Evolutionary conservation across 2,113 vertebrate genomes (phyloP), one percentile per base, ranked within the genome.

Genomic region (Fulmarus glacialis): DNA sequence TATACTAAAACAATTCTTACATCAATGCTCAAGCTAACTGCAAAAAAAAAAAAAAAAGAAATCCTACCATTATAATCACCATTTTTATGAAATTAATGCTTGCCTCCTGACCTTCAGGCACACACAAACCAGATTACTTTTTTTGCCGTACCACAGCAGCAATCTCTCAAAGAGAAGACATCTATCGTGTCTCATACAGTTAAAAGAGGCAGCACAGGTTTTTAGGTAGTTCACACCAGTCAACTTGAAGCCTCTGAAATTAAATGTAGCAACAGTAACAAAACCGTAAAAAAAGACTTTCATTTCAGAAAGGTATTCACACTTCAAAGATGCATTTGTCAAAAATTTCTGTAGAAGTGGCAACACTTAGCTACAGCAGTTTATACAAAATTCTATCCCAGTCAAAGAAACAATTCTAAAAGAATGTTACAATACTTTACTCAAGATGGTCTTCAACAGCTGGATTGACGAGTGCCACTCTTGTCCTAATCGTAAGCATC

Each of bases 171-270:
- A 81, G 13, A 91, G 78, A 50, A 67, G 43, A 42, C 30, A 75
- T 59, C 79, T 50, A 38, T 80, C 82, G 43, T 6, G n/a, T 30
- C 81, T 85, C 48, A 10, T 1, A 9, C 43, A 87, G 52, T 19
- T 66, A 36, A 81, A 80, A 92, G 81, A 94, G 59, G 60, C 43
- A 95, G 77, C 58, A 66, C 23, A 71, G 87, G 75, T 75, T 92
- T 95, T 79, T 40, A 87, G 89, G 52, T 55, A 75, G 83, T 36
- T 96, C 81, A 93, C 0, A 1, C 67, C 86, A 93, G 24, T 77
- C 90, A 90, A 1, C 64, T n/a, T 24, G 43, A 97, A 85, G 56
- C 17, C 36, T 85, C 96, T 90, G 93, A 93, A 95, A 96, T 91
- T 34, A 90, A 82, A 82, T 0, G 42, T 58, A 86, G 71, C 72